Conservation (phyloP, 2,888 invertebrate species). For the Monochamus alternatus region DNA sequence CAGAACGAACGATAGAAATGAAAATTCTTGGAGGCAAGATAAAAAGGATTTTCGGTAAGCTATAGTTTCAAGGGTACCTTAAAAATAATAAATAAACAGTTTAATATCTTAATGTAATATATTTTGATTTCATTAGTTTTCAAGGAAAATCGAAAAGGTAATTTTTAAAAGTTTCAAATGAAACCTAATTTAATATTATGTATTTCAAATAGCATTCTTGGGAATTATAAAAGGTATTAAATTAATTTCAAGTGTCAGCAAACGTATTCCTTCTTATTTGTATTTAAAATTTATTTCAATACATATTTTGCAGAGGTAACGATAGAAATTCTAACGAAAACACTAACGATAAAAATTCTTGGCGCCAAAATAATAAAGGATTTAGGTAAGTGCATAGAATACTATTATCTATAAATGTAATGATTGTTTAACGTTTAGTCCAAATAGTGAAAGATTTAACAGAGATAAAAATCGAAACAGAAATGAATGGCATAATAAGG, state of each 20-base stretch:
- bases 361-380: slow-evolving; percentile 61
- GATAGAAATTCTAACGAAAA: slow-evolving; percentile 58
- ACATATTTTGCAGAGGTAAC: slow-evolving; percentile 44
- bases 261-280: background rate
- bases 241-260: too few relatives aligned
- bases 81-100: background rate
- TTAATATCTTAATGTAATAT: background rate
- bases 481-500: slow-evolving; percentile 26
- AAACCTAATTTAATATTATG: background rate
- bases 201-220: background rate
- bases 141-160: slow-evolving; percentile 11
- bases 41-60: slow-evolving; percentile 55
- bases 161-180: background rate
- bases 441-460: slow-evolving; percentile 33
- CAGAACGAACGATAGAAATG: slow-evolving; percentile 42
- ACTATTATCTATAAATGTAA: background rate
- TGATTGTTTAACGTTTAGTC: slow-evolving; percentile 25
- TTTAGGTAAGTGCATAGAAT: slow-evolving; percentile 56
- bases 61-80: background rate
- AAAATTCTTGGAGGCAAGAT: slow-evolving; percentile 56
- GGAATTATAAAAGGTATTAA: background rate
- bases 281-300: background rate
- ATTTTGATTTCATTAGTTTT: background rate
- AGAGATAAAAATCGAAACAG: slow-evolving; percentile 32
- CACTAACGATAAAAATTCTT: slow-evolving; percentile 53